A percentile compares a stretch with the other conserved stretches of the same genome.
phyloP scores from a whole-genome alignment of 2,888 invertebrate genomes.

The Diplolepis rosae region DNA sequence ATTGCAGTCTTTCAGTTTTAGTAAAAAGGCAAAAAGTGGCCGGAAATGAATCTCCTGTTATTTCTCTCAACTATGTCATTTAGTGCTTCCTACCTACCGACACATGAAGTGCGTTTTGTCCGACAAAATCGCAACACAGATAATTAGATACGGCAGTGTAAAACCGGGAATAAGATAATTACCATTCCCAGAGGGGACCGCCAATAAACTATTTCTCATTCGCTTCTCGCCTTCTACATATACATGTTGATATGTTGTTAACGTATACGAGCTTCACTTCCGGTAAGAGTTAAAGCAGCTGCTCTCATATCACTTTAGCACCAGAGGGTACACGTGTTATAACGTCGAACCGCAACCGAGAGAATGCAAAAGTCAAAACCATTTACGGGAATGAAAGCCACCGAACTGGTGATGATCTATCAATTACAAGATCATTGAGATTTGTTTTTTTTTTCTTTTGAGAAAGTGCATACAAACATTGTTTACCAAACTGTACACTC shows the following conservation, averaged over 20 bases:
- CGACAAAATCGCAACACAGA: background rate
- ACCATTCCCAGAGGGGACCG: constrained; percentile 4
- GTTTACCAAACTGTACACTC: background rate
- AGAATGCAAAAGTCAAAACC: constrained; percentile 13
- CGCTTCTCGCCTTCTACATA: constrained; percentile 1
- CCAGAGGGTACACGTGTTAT: constrained; percentile 6
- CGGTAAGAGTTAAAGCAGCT: constrained; percentile 19
- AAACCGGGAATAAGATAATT: constrained; percentile 24
- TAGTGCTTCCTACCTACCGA: background rate
- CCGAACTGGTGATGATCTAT: constrained; percentile 28
- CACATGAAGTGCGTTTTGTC: background rate
- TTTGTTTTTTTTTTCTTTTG: background rate
- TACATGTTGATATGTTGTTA: too few relatives aligned
- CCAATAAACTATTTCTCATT: constrained; percentile 21
- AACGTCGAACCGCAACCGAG: background rate
- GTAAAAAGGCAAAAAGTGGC: background rate
- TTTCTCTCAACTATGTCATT: background rate
- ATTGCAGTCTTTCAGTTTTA: too few relatives aligned
- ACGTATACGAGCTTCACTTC: constrained; percentile 19
- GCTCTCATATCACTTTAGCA: background rate
- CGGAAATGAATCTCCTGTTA: constrained; percentile 5
- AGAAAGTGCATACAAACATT: background rate
- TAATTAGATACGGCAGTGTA: constrained; percentile 18
- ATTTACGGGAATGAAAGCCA: constrained; percentile 27
- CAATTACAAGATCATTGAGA: constrained; percentile 3